Conservation (phyloP, 2,113 vertebrate species). For the Rhinoderma darwinii region DNA sequence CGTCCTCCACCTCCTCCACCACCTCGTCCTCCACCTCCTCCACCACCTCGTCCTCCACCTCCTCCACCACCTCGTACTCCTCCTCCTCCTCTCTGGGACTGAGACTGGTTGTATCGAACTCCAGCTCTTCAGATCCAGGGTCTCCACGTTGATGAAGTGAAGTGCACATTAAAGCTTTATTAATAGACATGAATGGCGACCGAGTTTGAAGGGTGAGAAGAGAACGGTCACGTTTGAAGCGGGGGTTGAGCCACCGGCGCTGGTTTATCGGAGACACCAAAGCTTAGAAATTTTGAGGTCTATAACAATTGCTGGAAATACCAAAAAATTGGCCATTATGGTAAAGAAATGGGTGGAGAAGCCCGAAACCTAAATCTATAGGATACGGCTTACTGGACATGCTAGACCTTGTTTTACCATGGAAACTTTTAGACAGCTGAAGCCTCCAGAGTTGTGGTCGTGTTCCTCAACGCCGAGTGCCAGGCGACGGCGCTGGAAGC, state of each 20-base stretch:
- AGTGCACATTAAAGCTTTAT: slow-evolving; percentile 1
- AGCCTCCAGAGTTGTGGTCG: slow-evolving; percentile 74
- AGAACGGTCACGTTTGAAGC: not conserved
- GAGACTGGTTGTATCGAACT: not conserved
- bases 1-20: no score
- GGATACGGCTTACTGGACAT: not conserved
- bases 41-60: no score
- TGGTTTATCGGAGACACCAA: not conserved
- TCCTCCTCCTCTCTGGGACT: not conserved
- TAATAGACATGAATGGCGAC: not conserved
- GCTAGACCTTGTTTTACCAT: slow-evolving; percentile 35
- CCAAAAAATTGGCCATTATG: not conserved
- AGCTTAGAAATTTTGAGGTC: not conserved
- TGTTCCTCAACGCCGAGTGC: slow-evolving; percentile 72
- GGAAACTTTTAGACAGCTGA: slow-evolving; percentile 69
- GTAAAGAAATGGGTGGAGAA: not conserved
- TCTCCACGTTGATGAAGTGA: not conserved
- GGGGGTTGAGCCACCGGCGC: not conserved
- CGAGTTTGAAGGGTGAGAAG: not conserved
- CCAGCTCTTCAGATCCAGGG: not conserved
- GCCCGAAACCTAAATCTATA: not conserved
- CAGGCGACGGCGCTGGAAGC: slow-evolving; percentile 48
- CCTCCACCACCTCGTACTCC: no score
- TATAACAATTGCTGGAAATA: not conserved
- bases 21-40: no score